Conservation (phyloP, 2,797 vertebrate species). For the Enteromius thamalakanensis region DNA sequence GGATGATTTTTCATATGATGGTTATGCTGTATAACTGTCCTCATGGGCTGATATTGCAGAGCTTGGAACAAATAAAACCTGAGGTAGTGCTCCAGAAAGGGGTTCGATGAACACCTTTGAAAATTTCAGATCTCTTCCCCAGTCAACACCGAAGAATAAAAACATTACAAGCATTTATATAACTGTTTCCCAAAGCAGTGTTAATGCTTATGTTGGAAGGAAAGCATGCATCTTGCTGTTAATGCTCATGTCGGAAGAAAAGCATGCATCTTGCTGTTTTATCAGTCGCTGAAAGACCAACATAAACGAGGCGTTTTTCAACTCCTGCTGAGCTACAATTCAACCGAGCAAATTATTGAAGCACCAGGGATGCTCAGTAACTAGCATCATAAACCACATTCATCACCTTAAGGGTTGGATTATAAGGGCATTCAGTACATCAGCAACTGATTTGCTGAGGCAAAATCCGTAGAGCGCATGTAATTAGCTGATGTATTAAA, state of each 20-base stretch:
- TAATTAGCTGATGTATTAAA: conserved; percentile 37
- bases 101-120: not conserved
- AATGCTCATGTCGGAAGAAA: conserved; percentile 14
- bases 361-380: conserved; percentile 29
- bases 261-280: conserved; percentile 19
- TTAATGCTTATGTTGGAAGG: conserved; percentile 7
- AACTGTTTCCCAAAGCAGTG: conserved; percentile 5
- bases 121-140: not conserved
- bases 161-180: not conserved
- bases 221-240: conserved; percentile 22
- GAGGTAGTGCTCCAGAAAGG: not conserved
- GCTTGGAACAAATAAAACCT: conserved; percentile 37
- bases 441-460: conserved; percentile 24
- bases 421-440: conserved; percentile 21
- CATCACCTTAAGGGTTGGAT: conserved; percentile 26
- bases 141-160: conserved; percentile 5
- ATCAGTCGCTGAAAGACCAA: not conserved
- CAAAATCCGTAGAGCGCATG: not conserved
- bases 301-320: not conserved
- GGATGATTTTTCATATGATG: conserved; percentile 43
- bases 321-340: conserved; percentile 12
- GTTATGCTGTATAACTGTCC: conserved; percentile 44
- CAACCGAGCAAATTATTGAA: conserved; percentile 3
- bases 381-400: conserved; percentile 27
- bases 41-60: conserved; percentile 26